These are phyloP conservation scores for Cheilosia impressa DNA, from an alignment of 2,888 invertebrate species.

Conservation along the genomic window DNA sequence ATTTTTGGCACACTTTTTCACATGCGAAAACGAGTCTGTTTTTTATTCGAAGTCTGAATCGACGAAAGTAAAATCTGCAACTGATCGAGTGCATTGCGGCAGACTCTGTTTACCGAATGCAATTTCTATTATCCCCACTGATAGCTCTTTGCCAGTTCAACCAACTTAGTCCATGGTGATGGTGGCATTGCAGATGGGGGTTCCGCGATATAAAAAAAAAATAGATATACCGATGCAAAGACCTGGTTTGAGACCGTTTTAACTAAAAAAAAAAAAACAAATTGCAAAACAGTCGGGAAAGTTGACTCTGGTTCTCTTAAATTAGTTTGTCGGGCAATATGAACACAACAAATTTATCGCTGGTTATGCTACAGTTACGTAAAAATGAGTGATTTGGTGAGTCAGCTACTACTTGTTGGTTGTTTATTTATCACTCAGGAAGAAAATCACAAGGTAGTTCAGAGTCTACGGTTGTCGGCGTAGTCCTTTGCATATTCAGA, in stretches of 20 bases:
- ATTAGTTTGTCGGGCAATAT: slow-evolving; percentile 44
- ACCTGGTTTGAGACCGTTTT: slow-evolving; percentile 30
- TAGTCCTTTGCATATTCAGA: no score
- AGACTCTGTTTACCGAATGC: slow-evolving; percentile 66
- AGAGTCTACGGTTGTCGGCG: no score
- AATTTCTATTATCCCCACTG: slow-evolving; percentile 41
- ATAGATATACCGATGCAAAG: slow-evolving; percentile 30
- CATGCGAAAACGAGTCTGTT: slow-evolving; percentile 61
- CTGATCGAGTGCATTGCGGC: slow-evolving; percentile 81
- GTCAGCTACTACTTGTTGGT: no score
- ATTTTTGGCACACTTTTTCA: neutral
- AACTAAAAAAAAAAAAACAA: slow-evolving; percentile 19
- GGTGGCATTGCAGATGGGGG: slow-evolving; percentile 45
- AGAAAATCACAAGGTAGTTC: no score
- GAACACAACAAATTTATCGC: no score
- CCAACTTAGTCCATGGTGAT: slow-evolving; percentile 5
- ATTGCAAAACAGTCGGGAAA: slow-evolving; percentile 2
- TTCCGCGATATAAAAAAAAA: neutral
- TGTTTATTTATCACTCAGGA: no score
- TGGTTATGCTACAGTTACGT: no score
- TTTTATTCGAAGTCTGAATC: slow-evolving; percentile 77
- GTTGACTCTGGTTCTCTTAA: slow-evolving; percentile 19
- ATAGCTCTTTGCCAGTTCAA: slow-evolving; percentile 20
- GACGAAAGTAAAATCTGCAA: slow-evolving; percentile 84
- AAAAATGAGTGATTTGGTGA: no score